These are phyloP conservation scores for Tachycineta bicolor DNA, from an alignment of 2,113 vertebrate species.

Conservation along the genomic window DNA sequence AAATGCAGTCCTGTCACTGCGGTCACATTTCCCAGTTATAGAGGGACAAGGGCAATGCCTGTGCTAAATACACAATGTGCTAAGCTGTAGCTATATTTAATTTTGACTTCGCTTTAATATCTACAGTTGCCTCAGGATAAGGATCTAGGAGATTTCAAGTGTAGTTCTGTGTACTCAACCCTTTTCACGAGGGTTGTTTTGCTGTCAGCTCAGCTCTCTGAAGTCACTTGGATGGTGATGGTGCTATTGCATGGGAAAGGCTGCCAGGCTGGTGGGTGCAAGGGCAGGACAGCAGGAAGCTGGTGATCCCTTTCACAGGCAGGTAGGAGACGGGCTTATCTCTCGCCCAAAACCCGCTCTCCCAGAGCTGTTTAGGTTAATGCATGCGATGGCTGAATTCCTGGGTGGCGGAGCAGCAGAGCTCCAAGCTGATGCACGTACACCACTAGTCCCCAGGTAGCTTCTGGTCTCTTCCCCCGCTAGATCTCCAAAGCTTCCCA, in stretches of 20 bases:
- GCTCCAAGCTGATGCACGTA: background rate
- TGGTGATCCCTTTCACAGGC: background rate
- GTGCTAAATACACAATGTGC: background rate
- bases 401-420: background rate
- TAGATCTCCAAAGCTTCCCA: background rate
- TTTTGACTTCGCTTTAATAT: slow-evolving; percentile 1
- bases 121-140: background rate
- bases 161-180: background rate
- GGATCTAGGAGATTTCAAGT: background rate
- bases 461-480: background rate
- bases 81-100: background rate
- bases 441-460: background rate
- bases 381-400: background rate
- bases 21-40: background rate
- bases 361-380: background rate
- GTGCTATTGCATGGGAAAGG: background rate
- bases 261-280: background rate
- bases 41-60: background rate
- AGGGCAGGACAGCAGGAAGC: background rate
- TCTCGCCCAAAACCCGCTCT: background rate
- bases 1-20: background rate
- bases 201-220: background rate
- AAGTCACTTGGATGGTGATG: background rate
- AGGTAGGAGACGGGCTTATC: background rate
- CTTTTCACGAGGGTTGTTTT: background rate